Evolutionary conservation across 2,888 invertebrate species (phyloP).

Genomic region (Spisula subtruncata): DNA sequence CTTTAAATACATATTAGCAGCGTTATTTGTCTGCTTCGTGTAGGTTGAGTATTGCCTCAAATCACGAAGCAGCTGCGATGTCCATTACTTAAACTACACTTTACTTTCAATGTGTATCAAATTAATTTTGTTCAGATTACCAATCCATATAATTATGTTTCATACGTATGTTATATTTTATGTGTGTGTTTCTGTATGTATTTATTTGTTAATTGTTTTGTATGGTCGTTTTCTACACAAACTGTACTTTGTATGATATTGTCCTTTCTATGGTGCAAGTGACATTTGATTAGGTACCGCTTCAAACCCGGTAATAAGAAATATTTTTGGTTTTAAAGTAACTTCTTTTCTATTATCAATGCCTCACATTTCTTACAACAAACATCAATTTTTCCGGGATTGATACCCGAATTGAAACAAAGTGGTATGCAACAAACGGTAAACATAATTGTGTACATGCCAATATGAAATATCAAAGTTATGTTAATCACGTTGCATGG

Average conservation of each 20-base stretch:
- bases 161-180: neutral
- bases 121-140: neutral
- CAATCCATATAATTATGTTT: neutral
- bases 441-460: no score
- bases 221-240: neutral
- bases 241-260: neutral
- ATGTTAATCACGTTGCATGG: no score
- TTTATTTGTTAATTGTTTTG: constrained; percentile 24
- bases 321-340: no score
- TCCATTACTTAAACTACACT: no score
- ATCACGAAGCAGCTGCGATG: neutral
- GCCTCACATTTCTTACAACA: no score
- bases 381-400: no score
- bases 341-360: no score
- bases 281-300: neutral
- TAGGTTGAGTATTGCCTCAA: neutral
- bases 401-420: no score
- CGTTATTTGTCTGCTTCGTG: neutral
- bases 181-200: neutral
- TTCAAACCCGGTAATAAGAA: neutral
- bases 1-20: no score
- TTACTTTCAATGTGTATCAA: neutral
- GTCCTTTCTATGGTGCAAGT: neutral
- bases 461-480: no score
- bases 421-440: no score